Evolutionary conservation across 1,140 invertebrate species (phyloP), one percentile per base, ranked within the genome.

Genomic region (Galleria mellonella): DNA sequence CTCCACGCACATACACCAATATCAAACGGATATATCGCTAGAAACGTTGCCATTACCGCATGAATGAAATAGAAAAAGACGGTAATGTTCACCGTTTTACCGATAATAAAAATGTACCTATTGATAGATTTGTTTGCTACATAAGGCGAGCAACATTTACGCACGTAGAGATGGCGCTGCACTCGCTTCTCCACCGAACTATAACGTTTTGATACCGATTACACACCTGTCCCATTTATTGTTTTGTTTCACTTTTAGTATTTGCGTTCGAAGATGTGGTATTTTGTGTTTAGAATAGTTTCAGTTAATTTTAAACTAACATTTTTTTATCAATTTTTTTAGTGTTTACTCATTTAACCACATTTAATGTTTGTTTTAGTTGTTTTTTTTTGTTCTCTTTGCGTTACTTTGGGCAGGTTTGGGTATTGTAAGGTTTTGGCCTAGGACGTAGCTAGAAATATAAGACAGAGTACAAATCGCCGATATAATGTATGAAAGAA

Each of bases 381-480:
- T 56, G 50, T 62, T 53, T 61, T 52, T 51, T 55, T 68, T 72
- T 53, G 51, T 69, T 63, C 62, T 61, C 56, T 72, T 77, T 23
- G 17, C 17, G 6, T 72, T 70, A 63, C 69, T 79, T 75, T 78
- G 83, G 83, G 84, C 83, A 87, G 83, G 86, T 86, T 79, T 76
- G 78, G 86, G 86, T 87, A 86, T 70, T 66, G 79, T 78, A 87
- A 82, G 79, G 82, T 85, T 87, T 65, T 87, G 83, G 86, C 82
- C 83, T 85, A 85, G 82, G 78, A 75, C 82, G 68, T 86, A 86
- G 77, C 70, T 85, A 83, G 78, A 72, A 61, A 44, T 47, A 43
- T 81, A 83, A 81, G 74, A 82, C 66, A 81, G 64, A 83, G 79
- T 83, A 85, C 79, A 85, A 83, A 82, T 74, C 62, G 74, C 66